Percentiles rank a stretch among this genome's conserved stretches.
Evolutionary conservation across 2,113 vertebrate genomes (phyloP).

Genomic region (Atherinomorus stipes): DNA sequence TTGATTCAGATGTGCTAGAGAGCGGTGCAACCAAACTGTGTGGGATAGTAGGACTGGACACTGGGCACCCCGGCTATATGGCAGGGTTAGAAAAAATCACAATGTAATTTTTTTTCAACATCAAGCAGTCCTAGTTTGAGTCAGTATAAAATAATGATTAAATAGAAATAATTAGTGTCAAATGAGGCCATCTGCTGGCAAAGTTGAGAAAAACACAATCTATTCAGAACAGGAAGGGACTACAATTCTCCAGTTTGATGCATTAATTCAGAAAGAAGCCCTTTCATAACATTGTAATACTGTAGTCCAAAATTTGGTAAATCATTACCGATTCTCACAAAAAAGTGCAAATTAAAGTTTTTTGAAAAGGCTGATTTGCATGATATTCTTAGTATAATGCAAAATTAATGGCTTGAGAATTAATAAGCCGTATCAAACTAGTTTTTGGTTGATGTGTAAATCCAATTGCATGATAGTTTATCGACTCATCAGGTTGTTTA

Average conservation of each 20-base stretch:
- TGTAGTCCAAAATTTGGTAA: neutral
- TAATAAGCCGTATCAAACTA: neutral
- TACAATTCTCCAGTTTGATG: neutral
- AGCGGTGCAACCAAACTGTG: no score
- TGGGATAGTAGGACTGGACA: no score
- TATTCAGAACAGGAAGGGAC: neutral
- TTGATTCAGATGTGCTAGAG: no score
- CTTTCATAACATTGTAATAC: neutral
- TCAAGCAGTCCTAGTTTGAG: no score
- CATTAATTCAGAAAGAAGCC: neutral
- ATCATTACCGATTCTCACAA: neutral
- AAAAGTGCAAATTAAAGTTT: neutral
- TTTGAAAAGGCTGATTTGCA: neutral
- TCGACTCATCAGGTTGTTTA: no score
- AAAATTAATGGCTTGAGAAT: neutral
- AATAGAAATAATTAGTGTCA: no score
- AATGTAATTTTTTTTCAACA: no score
- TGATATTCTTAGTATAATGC: neutral
- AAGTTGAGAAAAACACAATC: neutral
- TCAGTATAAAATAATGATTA: no score
- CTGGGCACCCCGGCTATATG: no score
- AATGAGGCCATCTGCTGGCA: slow-evolving; percentile 50
- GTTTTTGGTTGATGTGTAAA: neutral
- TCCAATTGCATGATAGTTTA: no score
- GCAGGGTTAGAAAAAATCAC: no score